A percentile compares a stretch with the other conserved stretches of the same genome.
These are phyloP conservation scores for Lomographa bimaculata DNA, from an alignment of 2,888 invertebrate genomes.

Conservation along the genomic window DNA sequence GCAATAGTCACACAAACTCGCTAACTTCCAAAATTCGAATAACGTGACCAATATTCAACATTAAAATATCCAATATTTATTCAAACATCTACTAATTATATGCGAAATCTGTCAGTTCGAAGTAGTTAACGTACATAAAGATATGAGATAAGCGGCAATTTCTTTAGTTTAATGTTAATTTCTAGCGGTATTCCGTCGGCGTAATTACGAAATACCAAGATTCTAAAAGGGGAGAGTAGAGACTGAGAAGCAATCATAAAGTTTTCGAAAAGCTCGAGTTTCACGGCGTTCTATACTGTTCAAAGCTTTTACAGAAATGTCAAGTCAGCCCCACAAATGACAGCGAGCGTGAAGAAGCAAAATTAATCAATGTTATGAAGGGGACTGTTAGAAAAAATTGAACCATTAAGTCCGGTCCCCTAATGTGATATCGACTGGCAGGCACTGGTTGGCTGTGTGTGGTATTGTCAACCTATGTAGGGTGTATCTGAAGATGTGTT, in stretches of 20 bases:
- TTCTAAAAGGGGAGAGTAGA: slow-evolving; percentile 36
- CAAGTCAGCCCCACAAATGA: slow-evolving; percentile 66
- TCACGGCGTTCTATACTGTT: slow-evolving; percentile 13
- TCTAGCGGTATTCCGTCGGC: slow-evolving; percentile 39
- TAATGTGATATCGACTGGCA: slow-evolving; percentile 16
- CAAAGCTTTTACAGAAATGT: slow-evolving; percentile 43
- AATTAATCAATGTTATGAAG: slow-evolving; percentile 54
- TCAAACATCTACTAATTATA: slow-evolving; percentile 37
- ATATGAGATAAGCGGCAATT: slow-evolving; percentile 45
- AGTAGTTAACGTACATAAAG: slow-evolving; percentile 36
- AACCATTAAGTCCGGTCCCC: slow-evolving; percentile 40
- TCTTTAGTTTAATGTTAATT: slow-evolving; percentile 43
- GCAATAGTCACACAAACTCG: slow-evolving; percentile 16
- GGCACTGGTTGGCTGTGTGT: slow-evolving; percentile 10
- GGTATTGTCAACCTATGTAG: slow-evolving; percentile 6
- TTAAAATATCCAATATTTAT: slow-evolving; percentile 36
- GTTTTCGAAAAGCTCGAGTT: slow-evolving; percentile 28
- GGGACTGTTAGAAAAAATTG: slow-evolving; percentile 40
- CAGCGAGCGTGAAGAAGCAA: slow-evolving; percentile 64
- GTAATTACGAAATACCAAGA: slow-evolving; percentile 54
- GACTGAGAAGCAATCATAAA: slow-evolving; percentile 50
- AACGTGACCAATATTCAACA: slow-evolving; percentile 7
- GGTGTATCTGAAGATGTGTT: too few species aligned
- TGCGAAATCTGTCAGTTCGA: slow-evolving; percentile 39
- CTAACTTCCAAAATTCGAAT: slow-evolving; percentile 7